phyloP scores from a whole-genome alignment of 2,888 invertebrate species.

The Hydrotaea cyrtoneurina region DNA sequence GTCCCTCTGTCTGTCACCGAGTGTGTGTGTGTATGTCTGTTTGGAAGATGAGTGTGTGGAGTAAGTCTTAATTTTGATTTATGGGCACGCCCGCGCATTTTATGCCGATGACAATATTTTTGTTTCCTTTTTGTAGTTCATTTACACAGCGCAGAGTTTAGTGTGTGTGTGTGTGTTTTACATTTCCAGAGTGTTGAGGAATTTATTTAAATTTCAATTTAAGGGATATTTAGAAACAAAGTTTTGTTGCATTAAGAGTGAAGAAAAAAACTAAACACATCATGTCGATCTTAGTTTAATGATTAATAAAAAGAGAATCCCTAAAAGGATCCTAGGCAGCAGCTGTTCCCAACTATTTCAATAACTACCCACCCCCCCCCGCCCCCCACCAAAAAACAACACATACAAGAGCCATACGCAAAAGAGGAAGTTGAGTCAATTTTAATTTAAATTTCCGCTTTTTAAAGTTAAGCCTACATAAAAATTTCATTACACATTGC shows the following conservation, averaged over 20 bases:
- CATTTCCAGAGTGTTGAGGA: background rate
- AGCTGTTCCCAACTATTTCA: conserved; percentile 9
- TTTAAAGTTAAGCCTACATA: conserved; percentile 65
- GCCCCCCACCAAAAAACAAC: background rate
- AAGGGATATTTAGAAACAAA: conserved; percentile 14
- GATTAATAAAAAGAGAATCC: conserved; percentile 36
- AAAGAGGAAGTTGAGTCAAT: conserved; percentile 71
- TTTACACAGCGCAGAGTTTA: background rate
- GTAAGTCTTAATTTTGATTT: conserved; percentile 78
- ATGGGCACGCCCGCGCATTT: conserved; percentile 78
- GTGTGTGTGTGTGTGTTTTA: no score
- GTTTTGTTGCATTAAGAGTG: no score
- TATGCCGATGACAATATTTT: conserved; percentile 62
- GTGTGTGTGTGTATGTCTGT: background rate
- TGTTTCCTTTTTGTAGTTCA: conserved; percentile 8
- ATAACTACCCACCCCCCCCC: background rate
- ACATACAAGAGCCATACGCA: background rate
- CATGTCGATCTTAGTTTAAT: conserved; percentile 34
- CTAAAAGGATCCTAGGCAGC: background rate
- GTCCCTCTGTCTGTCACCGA: no score
- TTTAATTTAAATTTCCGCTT: conserved; percentile 79
- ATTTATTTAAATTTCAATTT: conserved; percentile 42
- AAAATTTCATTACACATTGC: conserved; percentile 23
- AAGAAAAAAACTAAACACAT: background rate
- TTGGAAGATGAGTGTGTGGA: background rate